Base-by-base conservation (phyloP, 2,113 vertebrate species). In the Ginglymostoma cirratum region DNA sequence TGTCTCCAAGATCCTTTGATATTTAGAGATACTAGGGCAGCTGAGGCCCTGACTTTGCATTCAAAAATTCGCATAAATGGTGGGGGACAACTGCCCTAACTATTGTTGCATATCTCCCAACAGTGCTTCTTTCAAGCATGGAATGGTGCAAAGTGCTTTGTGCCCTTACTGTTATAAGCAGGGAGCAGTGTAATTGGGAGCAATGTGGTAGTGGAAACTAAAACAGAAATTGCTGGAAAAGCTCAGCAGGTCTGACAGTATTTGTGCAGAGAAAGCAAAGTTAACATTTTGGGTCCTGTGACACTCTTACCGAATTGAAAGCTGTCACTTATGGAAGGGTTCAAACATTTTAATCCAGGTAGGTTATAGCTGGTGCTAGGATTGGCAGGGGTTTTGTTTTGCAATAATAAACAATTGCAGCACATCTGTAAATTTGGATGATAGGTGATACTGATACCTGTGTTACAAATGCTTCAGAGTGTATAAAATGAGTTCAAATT, bases 401-500 rank as follows among this genome's bases (percentile, higher is more conserved):
- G 87, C 30, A 21, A 15, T 12, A 19, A 27, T 70, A 52, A 76
- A 76, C 72, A 38, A 72, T 95, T 72, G 69, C 94, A 52, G 21
- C 19, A 90, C 48, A 34, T 52, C 17, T 48, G 12, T 48, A 95
- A 72, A 95, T 10, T 34, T 48, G 42, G 38, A 52, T 23, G 45
- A 52, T 72, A 72, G 94, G 45, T 95, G 69, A 66, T 38, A 92
- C 52, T 61, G 87, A n/a, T 34, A 70, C 90, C 38, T 94, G 27
- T 89, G 21, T 69, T 72, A 72, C 69, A 95, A 72, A 72, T 52
- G 69, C 94, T 72, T 45, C 61, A 3, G 69, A 95, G 52, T 95
- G 94, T 95, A 27, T 95, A 67, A 93, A 95, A 95, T 95, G 67
- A 52, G 14, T 95, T 95, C 48, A 34, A 93, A 93, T 72, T 95